phyloP scores from a whole-genome alignment of 2,888 invertebrate genomes.

The Tipula helvola region DNA sequence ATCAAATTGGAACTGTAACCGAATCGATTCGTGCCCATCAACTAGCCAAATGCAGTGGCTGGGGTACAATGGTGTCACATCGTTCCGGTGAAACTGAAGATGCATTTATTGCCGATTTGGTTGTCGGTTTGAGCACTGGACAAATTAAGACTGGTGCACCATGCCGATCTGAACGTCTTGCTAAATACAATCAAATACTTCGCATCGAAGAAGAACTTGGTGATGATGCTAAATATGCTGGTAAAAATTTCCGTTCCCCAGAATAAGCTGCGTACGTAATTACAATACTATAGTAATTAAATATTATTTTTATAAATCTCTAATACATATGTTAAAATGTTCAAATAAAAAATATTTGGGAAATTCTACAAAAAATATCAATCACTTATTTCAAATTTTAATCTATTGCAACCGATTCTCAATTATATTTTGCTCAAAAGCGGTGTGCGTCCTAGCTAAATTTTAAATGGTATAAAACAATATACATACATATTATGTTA shows the following conservation, averaged over 20 bases:
- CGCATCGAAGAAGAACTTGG: slow-evolving; percentile 98
- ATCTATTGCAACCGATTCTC: too few relatives aligned
- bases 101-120: slow-evolving; percentile 96
- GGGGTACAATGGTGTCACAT: slow-evolving; percentile 99
- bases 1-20: slow-evolving; percentile 98
- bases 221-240: slow-evolving; percentile 79
- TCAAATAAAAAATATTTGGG: too few relatives aligned
- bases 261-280: slow-evolving; percentile 24
- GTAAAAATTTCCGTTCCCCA: slow-evolving; percentile 89
- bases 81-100: slow-evolving; percentile 98
- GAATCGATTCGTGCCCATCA: slow-evolving; percentile 93
- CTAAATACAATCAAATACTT: slow-evolving; percentile 97
- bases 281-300: background rate
- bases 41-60: slow-evolving; percentile 75
- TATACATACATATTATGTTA: background rate
- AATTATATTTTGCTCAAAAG: background rate
- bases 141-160: slow-evolving; percentile 99
- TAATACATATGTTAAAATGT: background rate
- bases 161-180: slow-evolving; percentile 93
- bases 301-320: too few relatives aligned
- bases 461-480: background rate
- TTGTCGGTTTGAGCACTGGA: slow-evolving; percentile 95
- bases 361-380: too few relatives aligned
- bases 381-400: too few relatives aligned
- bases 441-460: background rate